Conservation (phyloP, 2,888 invertebrate genomes). For the Epinotia ramella region DNA sequence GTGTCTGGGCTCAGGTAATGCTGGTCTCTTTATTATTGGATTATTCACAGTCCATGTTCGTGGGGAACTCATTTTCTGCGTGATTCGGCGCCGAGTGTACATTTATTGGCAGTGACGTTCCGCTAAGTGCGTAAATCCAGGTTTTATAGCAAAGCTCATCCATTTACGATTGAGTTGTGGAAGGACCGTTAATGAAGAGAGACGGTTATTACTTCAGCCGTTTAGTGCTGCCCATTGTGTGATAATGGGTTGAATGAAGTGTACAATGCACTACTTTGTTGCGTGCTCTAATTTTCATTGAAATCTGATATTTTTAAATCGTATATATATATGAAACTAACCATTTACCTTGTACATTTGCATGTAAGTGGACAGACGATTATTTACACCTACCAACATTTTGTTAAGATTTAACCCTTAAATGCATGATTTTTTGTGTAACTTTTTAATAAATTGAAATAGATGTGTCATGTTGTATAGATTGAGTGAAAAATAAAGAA, state of each 20-base stretch:
- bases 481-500: no score
- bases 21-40: constrained; percentile 27
- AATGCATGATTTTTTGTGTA: no score
- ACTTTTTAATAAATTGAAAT: no score
- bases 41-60: constrained; percentile 26
- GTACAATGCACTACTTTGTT: background rate
- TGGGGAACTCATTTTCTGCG: constrained; percentile 37
- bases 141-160: constrained; percentile 27
- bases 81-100: constrained; percentile 35
- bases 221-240: constrained; percentile 3
- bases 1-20: background rate
- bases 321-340: no score
- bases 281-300: no score
- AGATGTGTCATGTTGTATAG: no score
- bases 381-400: no score
- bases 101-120: constrained; percentile 34
- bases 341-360: no score
- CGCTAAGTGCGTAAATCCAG: constrained; percentile 28
- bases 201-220: constrained; percentile 5
- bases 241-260: background rate
- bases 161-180: constrained; percentile 13
- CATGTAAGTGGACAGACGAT: no score
- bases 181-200: constrained; percentile 27
- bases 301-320: no score
- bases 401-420: no score